These are phyloP conservation scores for Xanthia togata DNA, from an alignment of 2,888 invertebrate genomes.

Conservation along the genomic window DNA sequence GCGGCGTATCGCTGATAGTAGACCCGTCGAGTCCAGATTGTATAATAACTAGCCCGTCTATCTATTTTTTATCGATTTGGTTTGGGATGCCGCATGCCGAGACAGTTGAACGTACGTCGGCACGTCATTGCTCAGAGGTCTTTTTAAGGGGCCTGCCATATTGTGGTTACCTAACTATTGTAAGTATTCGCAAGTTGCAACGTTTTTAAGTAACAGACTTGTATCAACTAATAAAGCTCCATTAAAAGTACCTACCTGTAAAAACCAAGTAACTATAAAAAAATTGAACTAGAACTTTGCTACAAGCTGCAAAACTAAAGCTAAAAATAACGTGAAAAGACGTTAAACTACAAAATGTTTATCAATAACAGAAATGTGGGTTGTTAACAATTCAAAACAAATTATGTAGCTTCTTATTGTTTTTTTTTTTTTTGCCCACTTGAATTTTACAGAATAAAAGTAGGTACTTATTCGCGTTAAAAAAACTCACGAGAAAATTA, in stretches of 20 bases:
- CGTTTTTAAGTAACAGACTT: neutral
- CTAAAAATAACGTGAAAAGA: neutral
- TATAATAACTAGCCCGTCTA: constrained; percentile 54
- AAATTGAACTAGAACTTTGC: neutral
- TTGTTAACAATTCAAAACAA: neutral
- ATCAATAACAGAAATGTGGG: neutral
- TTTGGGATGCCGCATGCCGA: constrained; percentile 18
- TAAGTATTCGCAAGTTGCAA: neutral
- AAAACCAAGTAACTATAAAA: neutral
- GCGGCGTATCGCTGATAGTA: constrained; percentile 35
- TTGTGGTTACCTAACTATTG: too few species aligned
- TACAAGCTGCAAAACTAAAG: neutral
- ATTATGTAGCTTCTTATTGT: too few species aligned
- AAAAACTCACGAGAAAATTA: neutral
- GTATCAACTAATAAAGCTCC: neutral
- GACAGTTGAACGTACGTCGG: constrained; percentile 39
- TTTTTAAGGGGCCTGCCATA: constrained; percentile 18
- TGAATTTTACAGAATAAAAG: neutral
- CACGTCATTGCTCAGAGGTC: constrained; percentile 44
- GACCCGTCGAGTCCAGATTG: constrained; percentile 57
- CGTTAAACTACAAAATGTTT: neutral
- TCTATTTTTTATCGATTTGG: constrained; percentile 62
- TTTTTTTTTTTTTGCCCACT: neutral
- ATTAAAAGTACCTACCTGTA: neutral
- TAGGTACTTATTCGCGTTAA: neutral